A percentile compares a stretch with the other conserved stretches of the same genome.
These are phyloP conservation scores for Polydrusus tereticollis DNA, from an alignment of 2,888 invertebrate species.

Conservation along the genomic window DNA sequence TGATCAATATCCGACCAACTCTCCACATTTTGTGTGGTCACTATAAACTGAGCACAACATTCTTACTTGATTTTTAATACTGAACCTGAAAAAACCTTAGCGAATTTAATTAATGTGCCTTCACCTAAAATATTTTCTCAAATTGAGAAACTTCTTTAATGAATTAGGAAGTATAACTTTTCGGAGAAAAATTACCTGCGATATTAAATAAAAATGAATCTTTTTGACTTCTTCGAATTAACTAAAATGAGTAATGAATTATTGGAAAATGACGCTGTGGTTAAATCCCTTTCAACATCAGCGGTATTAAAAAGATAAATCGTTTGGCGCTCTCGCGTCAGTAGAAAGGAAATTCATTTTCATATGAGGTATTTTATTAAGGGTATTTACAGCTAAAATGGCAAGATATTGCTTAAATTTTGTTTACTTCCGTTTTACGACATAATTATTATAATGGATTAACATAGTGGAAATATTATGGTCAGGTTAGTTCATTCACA, in stretches of 20 bases:
- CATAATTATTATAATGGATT: too few species aligned
- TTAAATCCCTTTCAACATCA: slow-evolving; percentile 4
- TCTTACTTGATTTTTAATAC: too few species aligned
- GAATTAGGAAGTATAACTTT: not conserved
- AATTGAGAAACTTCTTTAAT: slow-evolving; percentile 1
- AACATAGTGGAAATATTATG: too few species aligned
- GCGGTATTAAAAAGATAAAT: slow-evolving; percentile 16
- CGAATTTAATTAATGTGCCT: not conserved
- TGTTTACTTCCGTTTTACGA: too few species aligned
- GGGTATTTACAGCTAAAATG: too few species aligned
- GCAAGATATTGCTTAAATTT: too few species aligned
- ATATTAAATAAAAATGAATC: slow-evolving; percentile 7
- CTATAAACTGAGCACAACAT: too few species aligned
- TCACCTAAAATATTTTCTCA: not conserved
- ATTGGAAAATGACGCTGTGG: slow-evolving; percentile 14
- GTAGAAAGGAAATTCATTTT: not conserved
- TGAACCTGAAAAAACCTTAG: not conserved
- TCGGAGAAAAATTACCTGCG: slow-evolving; percentile 5
- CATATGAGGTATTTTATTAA: not conserved
- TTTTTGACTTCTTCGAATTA: slow-evolving; percentile 10
- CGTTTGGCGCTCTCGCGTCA: not conserved
- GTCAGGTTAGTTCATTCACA: too few species aligned
- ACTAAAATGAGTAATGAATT: slow-evolving; percentile 21
- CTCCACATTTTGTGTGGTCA: too few species aligned
- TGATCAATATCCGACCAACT: too few species aligned